Percentiles rank a stretch among this genome's conserved stretches.
These are phyloP conservation scores for Halyomorpha halys DNA, from an alignment of 1,140 invertebrate species.

Conservation along the genomic window DNA sequence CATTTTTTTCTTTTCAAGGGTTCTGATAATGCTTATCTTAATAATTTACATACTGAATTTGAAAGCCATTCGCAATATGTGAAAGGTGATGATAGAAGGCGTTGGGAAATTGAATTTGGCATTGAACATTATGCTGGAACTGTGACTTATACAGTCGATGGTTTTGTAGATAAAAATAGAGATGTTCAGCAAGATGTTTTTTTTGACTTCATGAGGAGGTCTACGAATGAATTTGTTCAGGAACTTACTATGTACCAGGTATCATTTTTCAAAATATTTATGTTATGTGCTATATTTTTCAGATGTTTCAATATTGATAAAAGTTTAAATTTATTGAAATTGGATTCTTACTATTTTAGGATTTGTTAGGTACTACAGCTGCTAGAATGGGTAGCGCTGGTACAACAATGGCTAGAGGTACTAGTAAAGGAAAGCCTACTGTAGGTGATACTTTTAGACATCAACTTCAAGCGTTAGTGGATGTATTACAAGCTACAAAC, in stretches of 20 bases:
- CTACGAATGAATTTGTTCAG: slow-evolving; percentile 75
- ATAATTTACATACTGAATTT: slow-evolving; percentile 83
- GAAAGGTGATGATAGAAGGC: slow-evolving; percentile 72
- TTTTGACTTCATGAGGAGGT: slow-evolving; percentile 82
- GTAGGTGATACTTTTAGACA: slow-evolving; percentile 87
- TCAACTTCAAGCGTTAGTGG: slow-evolving; percentile 82
- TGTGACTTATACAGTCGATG: slow-evolving; percentile 82
- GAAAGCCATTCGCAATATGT: slow-evolving; percentile 75
- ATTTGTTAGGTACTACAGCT: slow-evolving; percentile 42
- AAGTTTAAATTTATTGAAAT: neutral
- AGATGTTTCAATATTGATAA: slow-evolving; percentile 23
- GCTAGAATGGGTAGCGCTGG: slow-evolving; percentile 41
- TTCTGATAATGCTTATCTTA: slow-evolving; percentile 78
- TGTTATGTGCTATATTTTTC: slow-evolving; percentile 10
- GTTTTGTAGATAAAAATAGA: slow-evolving; percentile 95
- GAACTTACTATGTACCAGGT: slow-evolving; percentile 77
- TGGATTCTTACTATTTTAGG: slow-evolving; percentile 35
- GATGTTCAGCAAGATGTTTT: slow-evolving; percentile 91
- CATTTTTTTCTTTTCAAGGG: slow-evolving; percentile 41
- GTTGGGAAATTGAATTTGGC: slow-evolving; percentile 87
- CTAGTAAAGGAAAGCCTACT: slow-evolving; percentile 82
- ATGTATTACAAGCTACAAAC: slow-evolving; percentile 81
- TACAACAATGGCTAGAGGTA: slow-evolving; percentile 68
- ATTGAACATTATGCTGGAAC: slow-evolving; percentile 89
- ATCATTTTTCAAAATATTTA: no score